Evolutionary conservation across 2,888 invertebrate species (phyloP).

Genomic region (Agrilus biguttatus): DNA sequence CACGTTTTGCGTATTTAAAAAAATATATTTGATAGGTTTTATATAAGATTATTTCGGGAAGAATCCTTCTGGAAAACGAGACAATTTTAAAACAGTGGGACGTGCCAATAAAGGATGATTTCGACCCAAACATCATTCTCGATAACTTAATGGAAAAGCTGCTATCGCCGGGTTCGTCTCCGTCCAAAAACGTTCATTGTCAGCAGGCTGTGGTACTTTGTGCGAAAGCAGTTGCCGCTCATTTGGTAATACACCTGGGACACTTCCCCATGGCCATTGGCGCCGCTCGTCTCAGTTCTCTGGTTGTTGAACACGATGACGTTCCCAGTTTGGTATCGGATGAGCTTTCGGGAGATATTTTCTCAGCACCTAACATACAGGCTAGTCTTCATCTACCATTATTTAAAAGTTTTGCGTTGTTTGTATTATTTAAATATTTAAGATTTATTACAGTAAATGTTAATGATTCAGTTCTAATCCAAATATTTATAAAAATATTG

Average conservation of each 20-base stretch:
- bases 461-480: background rate
- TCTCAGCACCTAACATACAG: slow-evolving; percentile 70
- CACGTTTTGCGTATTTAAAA: background rate
- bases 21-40: slow-evolving; percentile 34
- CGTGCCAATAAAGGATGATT: slow-evolving; percentile 42
- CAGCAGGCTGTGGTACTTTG: slow-evolving; percentile 42
- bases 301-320: slow-evolving; percentile 88
- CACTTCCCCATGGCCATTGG: slow-evolving; percentile 90
- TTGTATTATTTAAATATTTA: no score
- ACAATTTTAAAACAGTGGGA: slow-evolving; percentile 38
- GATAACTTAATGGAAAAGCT: slow-evolving; percentile 45
- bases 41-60: slow-evolving; percentile 43
- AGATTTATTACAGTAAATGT: no score
- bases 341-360: slow-evolving; percentile 65
- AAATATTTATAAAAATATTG: no score
- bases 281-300: slow-evolving; percentile 74
- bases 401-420: no score
- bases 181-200: slow-evolving; percentile 35
- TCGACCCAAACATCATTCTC: slow-evolving; percentile 55
- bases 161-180: slow-evolving; percentile 30
- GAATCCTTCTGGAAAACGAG: slow-evolving; percentile 33
- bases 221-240: slow-evolving; percentile 51
- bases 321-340: slow-evolving; percentile 56
- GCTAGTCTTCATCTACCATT: slow-evolving; percentile 19
- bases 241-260: slow-evolving; percentile 81